phyloP scores from a whole-genome alignment of 2,888 invertebrate species.

The Cistogaster globosa region DNA sequence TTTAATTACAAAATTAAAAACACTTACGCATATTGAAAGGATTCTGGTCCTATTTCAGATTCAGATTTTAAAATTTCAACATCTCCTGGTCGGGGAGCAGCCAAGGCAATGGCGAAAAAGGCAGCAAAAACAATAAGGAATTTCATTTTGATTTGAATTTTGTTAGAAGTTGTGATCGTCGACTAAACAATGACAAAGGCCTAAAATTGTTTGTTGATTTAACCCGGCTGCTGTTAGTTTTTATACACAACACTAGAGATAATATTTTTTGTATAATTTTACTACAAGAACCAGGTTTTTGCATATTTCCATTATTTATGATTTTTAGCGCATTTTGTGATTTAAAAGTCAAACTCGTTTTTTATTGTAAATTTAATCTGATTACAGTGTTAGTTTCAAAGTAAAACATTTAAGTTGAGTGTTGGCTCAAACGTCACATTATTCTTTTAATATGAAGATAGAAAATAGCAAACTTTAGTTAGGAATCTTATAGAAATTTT shows the following conservation, averaged over 20 bases:
- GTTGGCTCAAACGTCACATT: no score
- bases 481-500: no score
- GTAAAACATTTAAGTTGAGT: no score
- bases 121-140: slow-evolving; percentile 76
- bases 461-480: no score
- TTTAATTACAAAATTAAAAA: background rate
- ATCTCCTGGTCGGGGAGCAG: slow-evolving; percentile 73
- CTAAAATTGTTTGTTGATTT: slow-evolving; percentile 6
- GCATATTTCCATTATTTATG: no score
- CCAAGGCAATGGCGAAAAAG: slow-evolving; percentile 75
- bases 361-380: no score
- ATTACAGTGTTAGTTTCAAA: no score
- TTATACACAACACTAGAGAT: slow-evolving; percentile 11
- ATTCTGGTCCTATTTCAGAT: slow-evolving; percentile 80
- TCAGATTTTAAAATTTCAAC: slow-evolving; percentile 85
- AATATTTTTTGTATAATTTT: no score
- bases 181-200: slow-evolving; percentile 21
- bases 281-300: no score
- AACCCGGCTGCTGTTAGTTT: slow-evolving; percentile 11
- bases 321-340: no score
- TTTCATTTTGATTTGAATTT: slow-evolving; percentile 61
- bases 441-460: no score
- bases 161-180: background rate
- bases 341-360: no score
- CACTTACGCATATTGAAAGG: slow-evolving; percentile 85